A percentile compares a stretch with the other conserved stretches of the same genome.
phyloP scores from a whole-genome alignment of 35 echinoderm and acorn worm genomes.

The Stichopus chloronotus region DNA sequence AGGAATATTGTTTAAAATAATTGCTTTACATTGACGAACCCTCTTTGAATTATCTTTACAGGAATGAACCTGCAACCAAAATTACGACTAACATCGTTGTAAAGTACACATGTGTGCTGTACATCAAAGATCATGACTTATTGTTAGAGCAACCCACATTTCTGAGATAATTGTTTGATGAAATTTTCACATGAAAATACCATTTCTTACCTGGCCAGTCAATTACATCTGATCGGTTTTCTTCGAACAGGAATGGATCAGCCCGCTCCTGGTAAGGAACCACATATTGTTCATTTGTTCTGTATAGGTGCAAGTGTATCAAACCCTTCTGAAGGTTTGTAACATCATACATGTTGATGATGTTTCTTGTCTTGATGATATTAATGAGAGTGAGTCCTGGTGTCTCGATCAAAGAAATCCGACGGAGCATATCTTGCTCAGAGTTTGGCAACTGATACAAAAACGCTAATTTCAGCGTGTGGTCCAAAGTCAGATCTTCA shows the following conservation, averaged over 20 bases:
- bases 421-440: no score
- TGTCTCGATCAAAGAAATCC: neutral
- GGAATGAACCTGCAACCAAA: no score
- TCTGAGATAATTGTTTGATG: neutral
- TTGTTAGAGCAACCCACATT: neutral
- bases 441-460: no score
- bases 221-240: neutral
- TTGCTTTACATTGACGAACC: no score
- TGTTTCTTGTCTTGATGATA: neutral
- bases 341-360: conserved; percentile 39
- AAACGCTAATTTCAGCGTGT: no score
- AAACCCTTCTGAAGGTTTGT: conserved; percentile 3
- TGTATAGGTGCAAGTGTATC: neutral
- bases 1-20: no score
- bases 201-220: neutral
- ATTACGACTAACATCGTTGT: no score
- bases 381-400: neutral
- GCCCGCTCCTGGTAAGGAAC: neutral
- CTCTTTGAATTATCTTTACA: neutral
- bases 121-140: no score
- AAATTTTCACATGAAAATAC: no score
- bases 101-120: no score
- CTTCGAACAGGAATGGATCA: neutral
- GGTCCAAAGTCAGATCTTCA: no score
- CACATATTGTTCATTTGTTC: neutral